A percentile compares a stretch with the other conserved stretches of the same genome.
phyloP scores from a whole-genome alignment of 2,797 vertebrate species.

The Platalea minor region DNA sequence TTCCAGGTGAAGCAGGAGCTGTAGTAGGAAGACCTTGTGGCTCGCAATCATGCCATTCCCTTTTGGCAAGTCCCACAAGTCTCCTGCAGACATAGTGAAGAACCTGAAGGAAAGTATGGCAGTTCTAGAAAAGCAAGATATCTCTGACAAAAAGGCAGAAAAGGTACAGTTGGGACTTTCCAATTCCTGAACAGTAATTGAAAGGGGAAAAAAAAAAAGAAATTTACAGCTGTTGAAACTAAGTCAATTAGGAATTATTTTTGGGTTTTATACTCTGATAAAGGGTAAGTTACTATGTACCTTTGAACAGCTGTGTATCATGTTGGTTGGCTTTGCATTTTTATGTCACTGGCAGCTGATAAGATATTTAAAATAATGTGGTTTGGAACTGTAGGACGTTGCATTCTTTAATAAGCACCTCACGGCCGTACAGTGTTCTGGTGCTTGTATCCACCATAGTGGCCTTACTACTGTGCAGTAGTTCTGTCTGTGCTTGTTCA shows the following conservation, averaged over 20 bases:
- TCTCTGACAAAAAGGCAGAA: constrained; percentile 97
- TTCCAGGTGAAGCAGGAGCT: constrained; percentile 77
- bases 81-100: constrained; percentile 97
- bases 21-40: constrained; percentile 64
- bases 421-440: background rate
- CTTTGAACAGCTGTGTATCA: background rate
- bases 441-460: background rate
- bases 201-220: background rate
- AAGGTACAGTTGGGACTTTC: constrained; percentile 78
- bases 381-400: background rate
- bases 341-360: background rate
- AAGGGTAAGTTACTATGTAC: background rate
- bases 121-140: constrained; percentile 94
- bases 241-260: background rate
- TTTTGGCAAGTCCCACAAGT: constrained; percentile 97
- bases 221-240: background rate
- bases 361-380: background rate
- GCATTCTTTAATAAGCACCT: background rate
- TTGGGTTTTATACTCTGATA: background rate
- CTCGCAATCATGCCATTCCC: constrained; percentile 93
- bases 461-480: background rate
- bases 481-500: background rate
- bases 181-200: background rate
- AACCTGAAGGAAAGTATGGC: constrained; percentile 97
- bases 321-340: background rate